Evolutionary conservation across 2,113 vertebrate genomes (phyloP).

Genomic region (Oceanodroma tethys): DNA sequence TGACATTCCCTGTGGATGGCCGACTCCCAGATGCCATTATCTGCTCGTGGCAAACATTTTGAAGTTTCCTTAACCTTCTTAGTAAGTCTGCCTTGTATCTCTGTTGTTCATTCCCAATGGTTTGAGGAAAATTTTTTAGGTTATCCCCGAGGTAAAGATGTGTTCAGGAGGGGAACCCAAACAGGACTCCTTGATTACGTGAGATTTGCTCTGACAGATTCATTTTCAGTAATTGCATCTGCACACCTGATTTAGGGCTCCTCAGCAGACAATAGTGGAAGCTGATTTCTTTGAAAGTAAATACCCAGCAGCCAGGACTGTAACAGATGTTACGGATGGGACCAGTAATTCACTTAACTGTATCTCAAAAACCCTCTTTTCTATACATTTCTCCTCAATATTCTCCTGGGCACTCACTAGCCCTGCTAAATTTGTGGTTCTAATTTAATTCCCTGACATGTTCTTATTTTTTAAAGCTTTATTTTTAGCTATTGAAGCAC

Average conservation of each 20-base stretch:
- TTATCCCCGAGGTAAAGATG: background rate
- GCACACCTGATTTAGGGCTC: conserved; percentile 6
- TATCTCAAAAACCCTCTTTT: background rate
- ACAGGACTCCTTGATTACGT: background rate
- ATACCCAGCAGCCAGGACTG: background rate
- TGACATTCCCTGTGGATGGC: background rate
- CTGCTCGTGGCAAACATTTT: background rate
- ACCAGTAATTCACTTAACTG: conserved; percentile 31
- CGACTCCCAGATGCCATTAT: background rate
- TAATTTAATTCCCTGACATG: conserved; percentile 55
- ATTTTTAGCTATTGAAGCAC: conserved; percentile 27
- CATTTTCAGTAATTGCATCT: conserved; percentile 17
- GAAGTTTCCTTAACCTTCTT: background rate
- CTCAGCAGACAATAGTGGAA: background rate
- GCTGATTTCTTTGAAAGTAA: conserved; percentile 34
- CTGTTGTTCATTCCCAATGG: background rate
- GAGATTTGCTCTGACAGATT: conserved; percentile 14
- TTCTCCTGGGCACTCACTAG: conserved; percentile 28
- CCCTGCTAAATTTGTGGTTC: conserved; percentile 24
- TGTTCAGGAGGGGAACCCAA: background rate
- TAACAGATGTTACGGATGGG: background rate
- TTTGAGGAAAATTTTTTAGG: background rate
- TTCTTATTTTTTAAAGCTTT: conserved; percentile 47
- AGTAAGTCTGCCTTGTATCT: background rate
- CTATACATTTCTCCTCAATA: conserved; percentile 11